A percentile compares a stretch with the other conserved stretches of the same genome.
phyloP scores from a whole-genome alignment of 2,888 invertebrate species.

The Harpalus rufipes region DNA sequence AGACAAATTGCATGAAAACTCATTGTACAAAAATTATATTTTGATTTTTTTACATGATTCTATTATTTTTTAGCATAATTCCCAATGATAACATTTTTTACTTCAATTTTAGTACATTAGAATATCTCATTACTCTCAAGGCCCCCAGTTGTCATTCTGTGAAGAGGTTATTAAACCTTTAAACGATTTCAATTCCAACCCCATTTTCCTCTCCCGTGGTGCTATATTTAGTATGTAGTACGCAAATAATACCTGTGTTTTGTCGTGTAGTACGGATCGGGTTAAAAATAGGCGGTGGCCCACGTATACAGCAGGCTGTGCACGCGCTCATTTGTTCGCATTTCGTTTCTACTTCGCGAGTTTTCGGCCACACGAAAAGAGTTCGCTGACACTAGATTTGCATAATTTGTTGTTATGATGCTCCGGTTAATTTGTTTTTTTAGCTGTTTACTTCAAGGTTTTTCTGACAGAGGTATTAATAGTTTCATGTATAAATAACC shows the following conservation, averaged over 20 bases:
- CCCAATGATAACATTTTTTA: no score
- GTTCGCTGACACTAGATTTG: slow-evolving; percentile 64
- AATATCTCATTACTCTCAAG: no score
- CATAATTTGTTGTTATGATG: slow-evolving; percentile 59
- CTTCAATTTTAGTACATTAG: no score
- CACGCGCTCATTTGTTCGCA: slow-evolving; percentile 37
- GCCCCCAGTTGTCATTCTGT: no score
- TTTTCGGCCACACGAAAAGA: slow-evolving; percentile 41
- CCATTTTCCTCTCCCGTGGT: background rate
- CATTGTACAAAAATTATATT: no score
- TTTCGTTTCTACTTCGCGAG: slow-evolving; percentile 42
- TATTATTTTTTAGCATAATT: no score
- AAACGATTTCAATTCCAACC: background rate
- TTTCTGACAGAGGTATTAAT: background rate
- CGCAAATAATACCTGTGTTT: slow-evolving; percentile 54
- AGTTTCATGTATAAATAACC: background rate
- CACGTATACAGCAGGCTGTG: slow-evolving; percentile 15
- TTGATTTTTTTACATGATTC: no score
- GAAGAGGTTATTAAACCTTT: background rate
- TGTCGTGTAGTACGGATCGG: slow-evolving; percentile 3
- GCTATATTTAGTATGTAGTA: slow-evolving; percentile 55
- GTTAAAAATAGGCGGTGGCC: slow-evolving; percentile 50
- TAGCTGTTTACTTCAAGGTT: slow-evolving; percentile 38
- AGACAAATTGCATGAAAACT: no score
- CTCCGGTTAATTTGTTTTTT: slow-evolving; percentile 44